Conservation (phyloP, 2,113 vertebrate species). For the Aphelocoma coerulescens region DNA sequence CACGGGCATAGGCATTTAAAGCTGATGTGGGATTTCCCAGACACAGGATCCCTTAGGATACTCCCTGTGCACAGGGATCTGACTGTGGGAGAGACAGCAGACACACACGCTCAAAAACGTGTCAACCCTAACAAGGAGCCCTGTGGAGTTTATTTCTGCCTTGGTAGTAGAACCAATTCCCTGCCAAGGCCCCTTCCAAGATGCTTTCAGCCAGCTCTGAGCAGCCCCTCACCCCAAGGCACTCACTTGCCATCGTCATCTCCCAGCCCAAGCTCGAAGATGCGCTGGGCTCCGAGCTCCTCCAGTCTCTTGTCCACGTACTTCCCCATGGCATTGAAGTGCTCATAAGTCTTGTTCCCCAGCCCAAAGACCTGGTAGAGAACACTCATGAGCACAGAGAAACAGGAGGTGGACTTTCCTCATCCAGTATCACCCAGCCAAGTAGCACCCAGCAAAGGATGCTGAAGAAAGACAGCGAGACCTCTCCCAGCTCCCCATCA, state of each 20-base stretch:
- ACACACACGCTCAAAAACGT: neutral
- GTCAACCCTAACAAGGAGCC: neutral
- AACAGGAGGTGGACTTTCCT: neutral
- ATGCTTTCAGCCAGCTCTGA: neutral
- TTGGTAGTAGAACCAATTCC: neutral
- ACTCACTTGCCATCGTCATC: slow-evolving; percentile 97
- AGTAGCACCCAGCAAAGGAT: neutral
- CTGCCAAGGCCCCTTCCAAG: neutral
- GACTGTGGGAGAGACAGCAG: neutral
- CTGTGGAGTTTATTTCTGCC: neutral
- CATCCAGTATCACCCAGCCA: neutral
- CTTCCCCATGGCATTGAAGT: slow-evolving; percentile 97
- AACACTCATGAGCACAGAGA: neutral
- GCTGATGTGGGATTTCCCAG: neutral
- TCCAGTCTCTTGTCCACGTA: slow-evolving; percentile 92
- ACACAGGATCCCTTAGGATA: neutral
- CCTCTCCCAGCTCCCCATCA: neutral
- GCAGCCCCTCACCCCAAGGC: neutral
- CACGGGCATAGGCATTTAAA: neutral
- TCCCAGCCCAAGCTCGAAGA: slow-evolving; percentile 92
- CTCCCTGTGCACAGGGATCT: neutral
- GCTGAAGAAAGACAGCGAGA: neutral
- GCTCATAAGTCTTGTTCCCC: slow-evolving; percentile 97
- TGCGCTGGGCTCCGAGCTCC: slow-evolving; percentile 88
- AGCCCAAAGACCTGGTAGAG: slow-evolving; percentile 88